Conservation (phyloP, 2,888 invertebrate genomes). For the Lasioglossum pauxillum region DNA sequence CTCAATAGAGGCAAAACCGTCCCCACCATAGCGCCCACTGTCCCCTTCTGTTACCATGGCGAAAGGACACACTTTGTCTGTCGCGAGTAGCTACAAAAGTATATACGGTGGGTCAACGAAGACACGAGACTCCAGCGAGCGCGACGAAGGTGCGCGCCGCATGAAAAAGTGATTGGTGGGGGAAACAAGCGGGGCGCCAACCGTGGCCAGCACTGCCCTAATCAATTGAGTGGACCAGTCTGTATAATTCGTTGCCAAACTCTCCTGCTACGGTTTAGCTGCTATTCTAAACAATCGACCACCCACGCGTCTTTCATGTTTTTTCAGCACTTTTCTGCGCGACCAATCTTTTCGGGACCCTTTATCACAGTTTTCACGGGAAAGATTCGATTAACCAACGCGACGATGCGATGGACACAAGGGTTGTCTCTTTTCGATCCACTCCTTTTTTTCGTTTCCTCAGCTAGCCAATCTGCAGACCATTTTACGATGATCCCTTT, state of each 20-base stretch:
- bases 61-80: no score
- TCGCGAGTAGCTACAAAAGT: no score
- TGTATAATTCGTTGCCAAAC: not conserved
- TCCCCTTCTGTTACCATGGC: no score
- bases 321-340: not conserved
- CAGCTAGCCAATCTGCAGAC: not conserved
- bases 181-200: no score
- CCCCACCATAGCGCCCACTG: no score
- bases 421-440: slow-evolving; percentile 2
- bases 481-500: slow-evolving; percentile 9
- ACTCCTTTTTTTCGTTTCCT: not conserved
- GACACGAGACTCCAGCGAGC: no score
- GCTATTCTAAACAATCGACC: not conserved
- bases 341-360: not conserved
- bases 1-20: no score
- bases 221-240: not conserved
- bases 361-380: not conserved
- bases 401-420: slow-evolving; percentile 7
- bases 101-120: no score
- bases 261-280: not conserved
- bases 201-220: not conserved
- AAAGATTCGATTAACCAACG: slow-evolving; percentile 27
- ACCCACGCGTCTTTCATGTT: not conserved
- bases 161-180: no score
- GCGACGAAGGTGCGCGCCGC: no score